Base-by-base conservation (phyloP, 2,888 invertebrate species). In the Callimorpha dominula region DNA sequence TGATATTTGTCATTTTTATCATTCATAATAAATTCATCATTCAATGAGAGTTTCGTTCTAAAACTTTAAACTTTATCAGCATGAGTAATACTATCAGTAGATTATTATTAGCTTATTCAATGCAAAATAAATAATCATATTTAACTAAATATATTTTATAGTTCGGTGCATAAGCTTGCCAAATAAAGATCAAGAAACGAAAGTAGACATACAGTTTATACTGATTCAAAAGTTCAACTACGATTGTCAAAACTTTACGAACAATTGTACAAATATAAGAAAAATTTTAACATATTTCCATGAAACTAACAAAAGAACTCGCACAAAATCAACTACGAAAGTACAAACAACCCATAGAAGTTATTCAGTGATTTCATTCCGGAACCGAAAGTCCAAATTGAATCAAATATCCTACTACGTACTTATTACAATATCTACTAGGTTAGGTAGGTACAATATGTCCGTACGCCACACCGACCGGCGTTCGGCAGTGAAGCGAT, bases 401-500 rank as follows among this genome's bases (percentile, higher is more conserved):
- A 92, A 93, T 93, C 86, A 90, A 90, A 90, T 89, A 85, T 87
- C 83, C 83, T 78, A 81, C 84, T 86, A 86, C 85, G 83, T 86
- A 83, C 87, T 88, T 90, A 91, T 89, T 89, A 90, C 88, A 89
- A 89, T 88, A 88, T 88, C 89, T 85, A 87, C 86, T 87, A 86
- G 81, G 82, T 86, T 85, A 82, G 86, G 89, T 91, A 90, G 87
- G 89, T 94, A 93, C 95, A 95, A 95, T 95, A 95, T 94, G 95
- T 90, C 91, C 88, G 90, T 86, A 87, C 87, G 84, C 84, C 82
- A 80, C 82, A 87, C 86, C 87, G 85, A 87, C 88, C 86, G 89
- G 85, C 88, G 89, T 87, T 87, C 89, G 90, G 93, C 93, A 92
- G 90, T 94, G 92, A 93, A 94, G 92, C 95, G 95, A 95, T 95